A percentile compares a stretch with the other conserved stretches of the same genome.
Conservation (phyloP, 2,113 vertebrate genomes). For the Leptobrachium ailaonicum region DNA sequence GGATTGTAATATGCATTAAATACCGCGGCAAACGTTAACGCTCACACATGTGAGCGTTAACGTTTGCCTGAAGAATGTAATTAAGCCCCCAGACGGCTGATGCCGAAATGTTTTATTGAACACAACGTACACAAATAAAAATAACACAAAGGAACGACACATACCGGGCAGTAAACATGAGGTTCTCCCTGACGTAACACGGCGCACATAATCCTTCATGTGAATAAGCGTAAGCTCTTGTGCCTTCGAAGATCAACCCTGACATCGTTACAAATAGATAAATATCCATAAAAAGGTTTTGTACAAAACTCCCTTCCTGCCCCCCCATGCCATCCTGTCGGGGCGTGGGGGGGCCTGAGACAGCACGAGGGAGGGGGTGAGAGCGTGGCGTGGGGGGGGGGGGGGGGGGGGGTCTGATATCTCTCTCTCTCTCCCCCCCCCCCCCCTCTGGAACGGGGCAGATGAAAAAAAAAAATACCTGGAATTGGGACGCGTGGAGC, state of each 20-base stretch:
- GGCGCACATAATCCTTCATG: slow-evolving; percentile 6
- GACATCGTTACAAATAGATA: slow-evolving; percentile 24
- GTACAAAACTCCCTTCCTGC: background rate
- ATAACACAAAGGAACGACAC: slow-evolving; percentile 10
- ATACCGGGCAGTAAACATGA: slow-evolving; percentile 22
- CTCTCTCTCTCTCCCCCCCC: background rate
- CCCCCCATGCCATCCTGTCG: background rate
- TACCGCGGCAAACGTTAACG: too few species aligned
- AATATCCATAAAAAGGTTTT: slow-evolving; percentile 23
- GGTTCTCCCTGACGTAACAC: background rate
- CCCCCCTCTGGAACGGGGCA: background rate
- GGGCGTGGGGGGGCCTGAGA: background rate
- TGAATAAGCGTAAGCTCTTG: slow-evolving; percentile 24
- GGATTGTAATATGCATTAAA: too few species aligned
- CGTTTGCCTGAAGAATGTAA: too few species aligned
- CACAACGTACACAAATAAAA: slow-evolving; percentile 43
- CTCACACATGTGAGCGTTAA: too few species aligned
- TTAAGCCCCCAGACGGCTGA: background rate
- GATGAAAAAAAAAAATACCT: background rate
- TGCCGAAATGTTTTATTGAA: slow-evolving; percentile 47
- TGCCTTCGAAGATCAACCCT: slow-evolving; percentile 1
- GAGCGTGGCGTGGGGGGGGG: too few species aligned
- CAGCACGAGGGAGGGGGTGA: too few species aligned
- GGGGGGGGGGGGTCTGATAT: background rate
- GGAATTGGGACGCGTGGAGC: background rate